Evolutionary conservation across 2,113 vertebrate species (phyloP).

Genomic region (Zingel zingel): DNA sequence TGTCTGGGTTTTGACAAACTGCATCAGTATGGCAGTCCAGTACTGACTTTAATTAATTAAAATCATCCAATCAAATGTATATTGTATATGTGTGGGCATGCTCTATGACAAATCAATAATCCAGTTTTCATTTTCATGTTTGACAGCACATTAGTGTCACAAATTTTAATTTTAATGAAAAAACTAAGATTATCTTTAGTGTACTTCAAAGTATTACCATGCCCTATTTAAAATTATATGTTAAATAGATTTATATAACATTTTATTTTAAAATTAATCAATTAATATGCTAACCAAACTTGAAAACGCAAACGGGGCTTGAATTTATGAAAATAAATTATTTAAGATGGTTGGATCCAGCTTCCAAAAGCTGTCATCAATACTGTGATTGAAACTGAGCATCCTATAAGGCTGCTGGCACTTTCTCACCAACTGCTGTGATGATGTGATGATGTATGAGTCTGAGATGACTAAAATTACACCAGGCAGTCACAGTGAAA

Average conservation of each 20-base stretch:
- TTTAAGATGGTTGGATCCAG: not conserved
- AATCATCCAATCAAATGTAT: not conserved
- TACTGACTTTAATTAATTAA: not conserved
- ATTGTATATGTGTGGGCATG: not conserved
- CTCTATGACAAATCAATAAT: not conserved
- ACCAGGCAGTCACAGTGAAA: slow-evolving; percentile 5
- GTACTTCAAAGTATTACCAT: too few relatives aligned
- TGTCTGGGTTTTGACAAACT: not conserved
- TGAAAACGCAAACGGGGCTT: not conserved
- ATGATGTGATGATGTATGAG: not conserved
- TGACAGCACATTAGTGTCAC: not conserved
- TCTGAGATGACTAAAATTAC: not conserved
- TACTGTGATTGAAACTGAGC: not conserved
- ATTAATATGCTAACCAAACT: too few relatives aligned
- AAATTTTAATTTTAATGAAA: not conserved
- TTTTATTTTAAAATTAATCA: not conserved
- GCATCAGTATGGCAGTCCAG: not conserved
- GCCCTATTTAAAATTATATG: too few relatives aligned
- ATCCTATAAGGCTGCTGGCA: not conserved
- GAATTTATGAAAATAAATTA: too few relatives aligned
- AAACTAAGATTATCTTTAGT: not conserved
- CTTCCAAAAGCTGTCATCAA: slow-evolving; percentile 17
- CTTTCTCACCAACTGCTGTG: slow-evolving; percentile 4
- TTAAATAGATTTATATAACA: not conserved
- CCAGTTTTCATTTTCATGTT: not conserved